A percentile compares a stretch with the other conserved stretches of the same genome.
Conservation (phyloP, 2,113 vertebrate species). For the Nannospalax galili region DNA sequence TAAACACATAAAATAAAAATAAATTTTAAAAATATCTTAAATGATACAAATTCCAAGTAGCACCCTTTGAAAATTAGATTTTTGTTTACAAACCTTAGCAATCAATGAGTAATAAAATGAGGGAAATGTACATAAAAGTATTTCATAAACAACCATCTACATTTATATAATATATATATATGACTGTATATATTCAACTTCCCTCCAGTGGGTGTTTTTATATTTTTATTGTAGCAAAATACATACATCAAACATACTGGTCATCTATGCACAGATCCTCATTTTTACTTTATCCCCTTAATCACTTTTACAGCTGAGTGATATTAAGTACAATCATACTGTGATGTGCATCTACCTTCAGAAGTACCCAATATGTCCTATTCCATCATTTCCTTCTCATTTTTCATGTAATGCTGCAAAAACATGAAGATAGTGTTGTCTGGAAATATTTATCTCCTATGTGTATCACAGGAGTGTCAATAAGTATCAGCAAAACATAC, state of each 20-base stretch:
- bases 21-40: background rate
- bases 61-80: background rate
- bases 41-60: background rate
- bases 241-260: background rate
- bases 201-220: background rate
- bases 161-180: background rate
- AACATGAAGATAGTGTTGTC: too few relatives aligned
- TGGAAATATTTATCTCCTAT: too few relatives aligned
- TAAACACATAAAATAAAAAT: background rate
- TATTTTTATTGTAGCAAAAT: background rate
- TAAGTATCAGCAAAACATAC: background rate
- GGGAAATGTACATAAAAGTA: background rate
- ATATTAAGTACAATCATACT: background rate
- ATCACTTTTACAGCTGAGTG: background rate
- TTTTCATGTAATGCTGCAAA: background rate
- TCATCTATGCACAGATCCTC: background rate
- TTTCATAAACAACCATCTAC: background rate
- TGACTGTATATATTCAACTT: background rate
- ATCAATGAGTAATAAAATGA: constrained; percentile 1
- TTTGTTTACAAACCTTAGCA: background rate
- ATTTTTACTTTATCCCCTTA: background rate
- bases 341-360: background rate
- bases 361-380: background rate
- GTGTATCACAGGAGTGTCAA: background rate
- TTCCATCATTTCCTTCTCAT: background rate